Base-by-base conservation (phyloP, 2,797 vertebrate genomes). In the Apogon talboti region DNA sequence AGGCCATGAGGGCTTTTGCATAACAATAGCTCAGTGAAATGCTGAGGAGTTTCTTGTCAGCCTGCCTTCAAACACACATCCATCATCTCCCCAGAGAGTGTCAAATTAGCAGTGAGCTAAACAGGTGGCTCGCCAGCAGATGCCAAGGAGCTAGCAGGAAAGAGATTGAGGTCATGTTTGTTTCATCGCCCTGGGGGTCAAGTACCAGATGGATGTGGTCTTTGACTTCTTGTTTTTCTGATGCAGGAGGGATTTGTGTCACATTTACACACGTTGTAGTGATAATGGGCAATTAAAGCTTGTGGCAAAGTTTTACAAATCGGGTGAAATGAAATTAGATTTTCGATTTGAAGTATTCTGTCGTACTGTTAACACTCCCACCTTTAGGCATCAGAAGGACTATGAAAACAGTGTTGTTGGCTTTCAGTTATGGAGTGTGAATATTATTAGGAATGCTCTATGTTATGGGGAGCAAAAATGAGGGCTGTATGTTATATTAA, bases 161-260 rank as follows among this genome's bases (percentile, higher is more conserved):
- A 81, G 70, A 89, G 84, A 89, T 88, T 89, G 87, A 88, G 89
- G 85, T 91, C 83, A 84, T 70, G 85, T 88, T 90, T 86, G 84
- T 83, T 87, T 87, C 81, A 88, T 82, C 53, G 66, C 83, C 75
- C 69, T 30, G 6, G 66, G 79, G 81, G 71, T 83, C 75, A 83
- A 78, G 55, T 13, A 78, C 64, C 84, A 82, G 70, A 88, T 84
- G 84, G 78, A 84, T 63, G 48, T 28, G 8, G 49, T 30, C 44
- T 79, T 57, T 61, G 62, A 76, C 60, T 76, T 66, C 40, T 76
- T 80, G 48, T 66, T 37, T 41, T 14, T 63, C 46, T 45, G 58
- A 68, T 59, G 65, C 55, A 11, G 55, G 42, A 51, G 33, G 60
- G 46, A 61, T 54, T 35, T 67, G 61, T 47, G 50, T 44, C 24